These are phyloP conservation scores for Aegithalos caudatus DNA, from an alignment of 2,113 vertebrate species.

Conservation along the genomic window DNA sequence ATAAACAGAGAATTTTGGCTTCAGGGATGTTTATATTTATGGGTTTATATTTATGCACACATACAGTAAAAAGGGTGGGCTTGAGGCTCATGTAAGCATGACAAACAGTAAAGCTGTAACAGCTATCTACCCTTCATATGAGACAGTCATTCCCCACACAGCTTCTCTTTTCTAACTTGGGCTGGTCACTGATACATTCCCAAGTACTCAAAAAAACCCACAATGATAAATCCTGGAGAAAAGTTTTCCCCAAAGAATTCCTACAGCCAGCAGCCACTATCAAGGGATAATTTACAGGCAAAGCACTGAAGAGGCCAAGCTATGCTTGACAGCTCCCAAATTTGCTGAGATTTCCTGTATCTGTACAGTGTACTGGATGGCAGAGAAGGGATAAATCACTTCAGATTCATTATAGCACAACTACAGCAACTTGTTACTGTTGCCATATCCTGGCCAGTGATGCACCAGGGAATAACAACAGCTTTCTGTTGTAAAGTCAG, in stretches of 20 bases:
- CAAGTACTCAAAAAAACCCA: background rate
- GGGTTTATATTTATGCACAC: background rate
- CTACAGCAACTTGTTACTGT: background rate
- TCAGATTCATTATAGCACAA: background rate
- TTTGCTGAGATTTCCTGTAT: background rate
- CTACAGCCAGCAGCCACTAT: background rate
- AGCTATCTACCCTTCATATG: background rate
- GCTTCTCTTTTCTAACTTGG: background rate
- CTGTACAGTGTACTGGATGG: background rate
- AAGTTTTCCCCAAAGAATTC: background rate
- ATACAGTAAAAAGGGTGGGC: background rate
- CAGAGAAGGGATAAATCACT: background rate
- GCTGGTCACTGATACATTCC: background rate
- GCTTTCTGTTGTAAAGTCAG: background rate
- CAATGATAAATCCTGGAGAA: background rate
- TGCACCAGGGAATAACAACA: background rate
- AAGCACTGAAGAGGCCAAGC: background rate
- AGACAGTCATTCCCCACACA: background rate
- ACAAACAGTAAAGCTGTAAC: background rate
- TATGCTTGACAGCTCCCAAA: background rate
- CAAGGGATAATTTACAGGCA: background rate
- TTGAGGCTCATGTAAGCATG: background rate
- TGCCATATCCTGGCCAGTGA: background rate
- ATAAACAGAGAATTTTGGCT: background rate
- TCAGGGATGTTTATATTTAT: background rate